Conservation (phyloP, 2,113 vertebrate species). For the Lampris incognitus region DNA sequence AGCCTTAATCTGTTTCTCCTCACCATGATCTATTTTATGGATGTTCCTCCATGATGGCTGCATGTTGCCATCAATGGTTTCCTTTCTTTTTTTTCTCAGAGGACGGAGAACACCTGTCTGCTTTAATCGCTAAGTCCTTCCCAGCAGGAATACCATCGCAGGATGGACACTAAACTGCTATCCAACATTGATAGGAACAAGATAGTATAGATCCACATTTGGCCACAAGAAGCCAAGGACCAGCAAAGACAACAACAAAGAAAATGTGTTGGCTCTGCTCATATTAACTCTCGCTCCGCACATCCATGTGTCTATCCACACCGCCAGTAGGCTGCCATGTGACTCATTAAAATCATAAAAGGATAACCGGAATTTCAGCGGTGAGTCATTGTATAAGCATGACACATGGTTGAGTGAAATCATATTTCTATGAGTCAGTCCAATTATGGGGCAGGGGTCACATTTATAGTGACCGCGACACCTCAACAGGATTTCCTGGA, state of each 20-base stretch:
- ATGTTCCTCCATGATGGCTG: constrained; percentile 78
- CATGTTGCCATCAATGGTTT: constrained; percentile 79
- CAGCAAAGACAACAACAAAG: constrained; percentile 55
- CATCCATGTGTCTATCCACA: too few relatives aligned
- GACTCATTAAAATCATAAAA: constrained; percentile 58
- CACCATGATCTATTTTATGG: constrained; percentile 82
- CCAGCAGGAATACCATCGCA: constrained; percentile 73
- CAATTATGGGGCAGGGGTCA: constrained; percentile 39
- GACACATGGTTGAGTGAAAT: constrained; percentile 58
- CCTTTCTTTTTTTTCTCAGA: constrained; percentile 79
- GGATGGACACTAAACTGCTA: constrained; percentile 62
- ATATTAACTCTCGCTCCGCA: constrained; percentile 32
- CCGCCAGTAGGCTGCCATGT: constrained; percentile 23
- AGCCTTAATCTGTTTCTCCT: constrained; percentile 77
- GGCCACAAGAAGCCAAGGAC: constrained; percentile 61
- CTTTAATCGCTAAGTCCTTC: constrained; percentile 80
- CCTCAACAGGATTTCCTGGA: constrained; percentile 68
- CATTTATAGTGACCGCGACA: constrained; percentile 42
- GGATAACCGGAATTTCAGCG: constrained; percentile 20
- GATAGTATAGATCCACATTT: constrained; percentile 71
- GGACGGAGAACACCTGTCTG: constrained; percentile 81
- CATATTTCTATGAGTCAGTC: constrained; percentile 64
- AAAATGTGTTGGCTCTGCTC: constrained; percentile 31
- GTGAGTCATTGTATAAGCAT: constrained; percentile 55
- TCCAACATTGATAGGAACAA: constrained; percentile 80